Evolutionary conservation across 2,113 vertebrate species (phyloP).

Genomic region (Prionailurus viverrinus): DNA sequence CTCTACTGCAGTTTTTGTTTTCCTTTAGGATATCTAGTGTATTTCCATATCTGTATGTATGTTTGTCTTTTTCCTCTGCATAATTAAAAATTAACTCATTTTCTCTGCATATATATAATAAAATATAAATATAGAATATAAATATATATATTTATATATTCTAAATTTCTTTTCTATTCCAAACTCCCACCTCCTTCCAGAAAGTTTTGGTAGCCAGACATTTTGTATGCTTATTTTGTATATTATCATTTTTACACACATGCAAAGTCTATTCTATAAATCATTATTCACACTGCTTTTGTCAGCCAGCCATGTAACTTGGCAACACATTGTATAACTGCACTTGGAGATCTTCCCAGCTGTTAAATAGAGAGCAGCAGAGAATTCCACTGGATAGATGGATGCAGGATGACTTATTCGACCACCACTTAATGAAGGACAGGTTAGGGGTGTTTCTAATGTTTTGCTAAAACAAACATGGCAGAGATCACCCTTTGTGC

Average conservation of each 20-base stretch:
- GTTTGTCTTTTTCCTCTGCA: not conserved
- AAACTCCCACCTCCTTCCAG: not conserved
- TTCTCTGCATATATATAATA: not conserved
- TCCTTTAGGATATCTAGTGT: not conserved
- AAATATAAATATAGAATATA: not conserved
- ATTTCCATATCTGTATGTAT: not conserved
- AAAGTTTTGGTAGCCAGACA: not conserved
- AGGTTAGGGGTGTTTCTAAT: not conserved
- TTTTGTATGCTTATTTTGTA: not conserved
- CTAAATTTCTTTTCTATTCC: not conserved
- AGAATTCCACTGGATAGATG: not conserved
- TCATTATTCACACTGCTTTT: not conserved
- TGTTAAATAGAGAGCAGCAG: not conserved
- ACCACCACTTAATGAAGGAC: not conserved
- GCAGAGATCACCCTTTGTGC: not conserved
- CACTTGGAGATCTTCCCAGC: not conserved
- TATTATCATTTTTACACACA: not conserved
- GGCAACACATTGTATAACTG: not conserved
- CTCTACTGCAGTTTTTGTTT: not conserved
- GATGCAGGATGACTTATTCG: not conserved
- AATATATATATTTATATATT: not conserved
- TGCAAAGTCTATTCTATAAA: not conserved
- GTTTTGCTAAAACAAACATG: not conserved
- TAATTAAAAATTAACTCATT: conserved; percentile 16
- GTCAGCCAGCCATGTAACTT: not conserved